A percentile compares a stretch with the other conserved stretches of the same genome.
Evolutionary conservation across 1,140 invertebrate genomes (phyloP).

Genomic region (Drosophila ananassae): DNA sequence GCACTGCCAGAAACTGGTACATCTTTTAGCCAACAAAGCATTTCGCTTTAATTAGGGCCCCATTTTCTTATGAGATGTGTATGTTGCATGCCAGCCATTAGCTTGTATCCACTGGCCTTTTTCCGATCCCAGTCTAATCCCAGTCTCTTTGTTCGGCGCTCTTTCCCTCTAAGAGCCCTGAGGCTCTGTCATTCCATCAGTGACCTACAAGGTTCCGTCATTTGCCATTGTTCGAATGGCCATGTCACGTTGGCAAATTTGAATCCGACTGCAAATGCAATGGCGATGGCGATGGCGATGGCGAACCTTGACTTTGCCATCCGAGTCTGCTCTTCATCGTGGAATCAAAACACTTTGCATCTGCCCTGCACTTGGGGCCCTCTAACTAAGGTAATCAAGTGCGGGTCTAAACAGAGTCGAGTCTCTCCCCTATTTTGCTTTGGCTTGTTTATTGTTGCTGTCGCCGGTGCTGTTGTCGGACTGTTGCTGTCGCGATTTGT

Average conservation of each 20-base stretch:
- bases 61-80: no score
- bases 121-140: not conserved
- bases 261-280: conserved; percentile 16
- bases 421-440: conserved; percentile 6
- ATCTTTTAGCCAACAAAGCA: not conserved
- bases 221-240: conserved; percentile 51
- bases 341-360: conserved; percentile 44
- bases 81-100: no score
- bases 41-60: not conserved
- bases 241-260: conserved; percentile 78
- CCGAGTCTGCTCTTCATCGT: conserved; percentile 20
- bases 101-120: not conserved
- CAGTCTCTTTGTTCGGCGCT: not conserved
- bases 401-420: conserved; percentile 25
- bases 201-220: conserved; percentile 57
- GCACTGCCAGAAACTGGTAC: not conserved
- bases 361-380: conserved; percentile 14
- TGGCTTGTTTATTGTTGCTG: conserved; percentile 27
- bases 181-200: conserved; percentile 62
- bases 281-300: conserved; percentile 29
- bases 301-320: conserved; percentile 55
- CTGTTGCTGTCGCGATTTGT: conserved; percentile 69
- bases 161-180: conserved; percentile 45
- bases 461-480: not conserved
- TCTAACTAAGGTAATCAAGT: conserved; percentile 54